A percentile compares a stretch with the other conserved stretches of the same genome.
Conservation (phyloP, 2,797 vertebrate genomes). For the Gambelia wislizenii region DNA sequence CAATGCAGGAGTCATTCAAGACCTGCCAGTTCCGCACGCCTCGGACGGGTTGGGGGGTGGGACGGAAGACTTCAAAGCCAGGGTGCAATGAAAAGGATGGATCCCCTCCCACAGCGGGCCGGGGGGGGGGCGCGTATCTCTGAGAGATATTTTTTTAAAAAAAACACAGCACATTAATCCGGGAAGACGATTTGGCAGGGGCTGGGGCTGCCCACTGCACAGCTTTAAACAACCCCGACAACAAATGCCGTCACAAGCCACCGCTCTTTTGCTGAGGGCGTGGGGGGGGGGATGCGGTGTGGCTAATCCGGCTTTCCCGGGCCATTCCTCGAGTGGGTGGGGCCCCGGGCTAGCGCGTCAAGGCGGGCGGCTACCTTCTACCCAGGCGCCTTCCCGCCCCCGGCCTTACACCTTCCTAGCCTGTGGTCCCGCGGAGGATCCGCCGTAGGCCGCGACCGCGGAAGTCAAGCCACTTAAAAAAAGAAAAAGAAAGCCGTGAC, state of each 20-base stretch:
- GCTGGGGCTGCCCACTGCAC: neutral
- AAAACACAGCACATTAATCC: slow-evolving; percentile 30
- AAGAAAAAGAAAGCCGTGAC: no score
- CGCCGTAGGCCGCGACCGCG: no score
- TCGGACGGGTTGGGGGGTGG: slow-evolving; percentile 58
- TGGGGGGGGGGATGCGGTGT: neutral
- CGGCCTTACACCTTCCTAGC: neutral
- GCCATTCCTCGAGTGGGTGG: neutral
- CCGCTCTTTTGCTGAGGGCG: neutral
- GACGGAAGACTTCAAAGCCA: slow-evolving; percentile 71
- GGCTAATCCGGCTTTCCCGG: neutral
- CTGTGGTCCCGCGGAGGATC: neutral
- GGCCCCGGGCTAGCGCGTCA: neutral
- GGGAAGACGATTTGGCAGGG: neutral
- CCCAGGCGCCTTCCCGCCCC: no score
- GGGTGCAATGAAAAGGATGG: slow-evolving; percentile 10
- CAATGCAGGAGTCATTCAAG: slow-evolving; percentile 78
- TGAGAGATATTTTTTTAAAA: neutral
- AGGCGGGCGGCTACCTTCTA: neutral
- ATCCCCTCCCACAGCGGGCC: neutral
- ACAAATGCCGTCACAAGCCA: neutral
- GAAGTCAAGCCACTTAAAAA: neutral
- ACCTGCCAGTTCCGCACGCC: slow-evolving; percentile 78
- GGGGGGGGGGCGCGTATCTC: neutral
- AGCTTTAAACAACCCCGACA: neutral